Conservation (phyloP, 2,888 invertebrate species). For the Rhagophthalmus giganteus region DNA sequence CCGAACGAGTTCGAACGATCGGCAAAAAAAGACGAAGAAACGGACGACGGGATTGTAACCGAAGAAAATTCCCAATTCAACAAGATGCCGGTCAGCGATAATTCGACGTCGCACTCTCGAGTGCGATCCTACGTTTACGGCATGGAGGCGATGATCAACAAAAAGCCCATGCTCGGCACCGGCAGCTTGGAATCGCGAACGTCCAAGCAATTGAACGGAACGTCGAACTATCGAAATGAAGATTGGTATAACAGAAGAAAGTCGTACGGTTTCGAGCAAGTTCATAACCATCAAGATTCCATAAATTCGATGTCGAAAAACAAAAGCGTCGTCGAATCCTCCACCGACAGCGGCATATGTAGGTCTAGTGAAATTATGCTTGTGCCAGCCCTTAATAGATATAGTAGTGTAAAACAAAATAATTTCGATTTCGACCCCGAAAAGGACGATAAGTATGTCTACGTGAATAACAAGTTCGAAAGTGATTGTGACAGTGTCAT, state of each 20-base stretch:
- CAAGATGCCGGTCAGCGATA: constrained; percentile 39
- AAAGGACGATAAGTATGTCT: too few relatives aligned
- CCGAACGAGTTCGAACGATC: too few relatives aligned
- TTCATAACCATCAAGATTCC: constrained; percentile 47
- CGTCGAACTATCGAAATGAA: constrained; percentile 53
- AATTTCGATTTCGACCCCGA: constrained; percentile 49
- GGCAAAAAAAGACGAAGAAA: constrained; percentile 47
- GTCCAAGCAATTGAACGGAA: constrained; percentile 51
- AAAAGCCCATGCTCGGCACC: constrained; percentile 50
- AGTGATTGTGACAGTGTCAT: constrained; percentile 6
- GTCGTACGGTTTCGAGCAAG: constrained; percentile 74
- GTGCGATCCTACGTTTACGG: constrained; percentile 57
- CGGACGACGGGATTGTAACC: constrained; percentile 57
- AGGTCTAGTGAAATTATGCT: constrained; percentile 69
- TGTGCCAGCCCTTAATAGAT: constrained; percentile 47
- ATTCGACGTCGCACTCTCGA: constrained; percentile 41
- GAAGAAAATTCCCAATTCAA: constrained; percentile 44
- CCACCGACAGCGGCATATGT: constrained; percentile 77
- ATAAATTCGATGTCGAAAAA: constrained; percentile 52
- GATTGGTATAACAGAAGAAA: constrained; percentile 76
- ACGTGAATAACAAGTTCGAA: constrained; percentile 31
- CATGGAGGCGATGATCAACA: constrained; percentile 52
- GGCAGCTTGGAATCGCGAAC: constrained; percentile 57
- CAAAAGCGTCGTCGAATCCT: constrained; percentile 68
- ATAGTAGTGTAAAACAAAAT: constrained; percentile 12